Evolutionary conservation across 2,888 invertebrate species (phyloP), one percentile per base, ranked within the genome.

Genomic region (Chrysomela aeneicollis): DNA sequence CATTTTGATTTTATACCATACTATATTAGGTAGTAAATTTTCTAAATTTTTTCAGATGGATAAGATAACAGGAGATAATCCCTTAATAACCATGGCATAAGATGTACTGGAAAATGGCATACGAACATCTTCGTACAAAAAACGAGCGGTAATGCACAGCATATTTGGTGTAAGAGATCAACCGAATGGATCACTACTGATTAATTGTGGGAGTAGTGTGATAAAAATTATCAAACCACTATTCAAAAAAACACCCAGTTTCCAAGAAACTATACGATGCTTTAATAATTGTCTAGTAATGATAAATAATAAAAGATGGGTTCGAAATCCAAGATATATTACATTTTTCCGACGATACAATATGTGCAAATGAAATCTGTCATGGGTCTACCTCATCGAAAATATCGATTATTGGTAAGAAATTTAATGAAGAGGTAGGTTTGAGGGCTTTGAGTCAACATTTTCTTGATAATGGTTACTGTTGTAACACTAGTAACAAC

Each of bases 121-220:
- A 21, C 17, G 17, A 30, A n/a, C 52, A 26, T 26, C 10, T 26
- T 17, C 52, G 17, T 52, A 52, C 30, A 26, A 52, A 52, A 52
- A 21, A 12, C 4, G 52, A 26, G 42, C 15, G 15, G 30, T 30
- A 1, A 52, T 17, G 15, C 30, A 52, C 26, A 30, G 32, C 52
- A 26, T 30, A 17, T 52, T 52, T 52, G 15, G 22, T 21, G 52
- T 15, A 30, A 21, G 9, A 52, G 2, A 52, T 1, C 52, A 52
- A 26, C 52, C 52, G 1, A 15, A 52, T 26, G 52, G 30, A 10
- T 30, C 52, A 26, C 22, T 52, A 15, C 32, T 52, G 26, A 30
- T 52, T 15, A 15, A 21, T 15, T 51, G 51, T 21, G 21, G 6
- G 15, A 51, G 22, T 15, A 51, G 21, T 51, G 51, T 51, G 15